Evolutionary conservation across 2,888 invertebrate species (phyloP).

Genomic region (Drosophila barbarae): DNA sequence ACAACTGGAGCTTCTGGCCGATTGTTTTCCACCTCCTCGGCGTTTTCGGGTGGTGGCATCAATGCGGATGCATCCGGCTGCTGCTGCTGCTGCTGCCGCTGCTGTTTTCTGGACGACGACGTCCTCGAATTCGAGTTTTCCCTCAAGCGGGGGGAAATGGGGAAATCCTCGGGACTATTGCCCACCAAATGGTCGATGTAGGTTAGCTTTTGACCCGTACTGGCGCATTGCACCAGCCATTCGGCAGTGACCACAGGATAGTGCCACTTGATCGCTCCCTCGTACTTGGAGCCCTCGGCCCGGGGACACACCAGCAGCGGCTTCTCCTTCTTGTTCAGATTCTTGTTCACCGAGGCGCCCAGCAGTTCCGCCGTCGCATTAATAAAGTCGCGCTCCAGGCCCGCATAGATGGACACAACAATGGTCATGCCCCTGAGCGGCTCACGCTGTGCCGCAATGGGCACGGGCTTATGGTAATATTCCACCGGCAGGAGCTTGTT

Average conservation of each 20-base stretch:
- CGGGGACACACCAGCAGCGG: slow-evolving; percentile 90
- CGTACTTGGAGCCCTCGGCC: slow-evolving; percentile 89
- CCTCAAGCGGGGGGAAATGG: slow-evolving; percentile 60
- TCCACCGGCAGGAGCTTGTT: slow-evolving; percentile 82
- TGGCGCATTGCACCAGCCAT: slow-evolving; percentile 88
- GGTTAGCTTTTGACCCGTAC: slow-evolving; percentile 81
- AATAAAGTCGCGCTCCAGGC: slow-evolving; percentile 87
- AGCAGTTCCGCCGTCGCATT: slow-evolving; percentile 85
- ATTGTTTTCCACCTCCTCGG: slow-evolving; percentile 47
- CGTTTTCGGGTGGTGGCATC: slow-evolving; percentile 1
- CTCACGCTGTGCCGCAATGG: slow-evolving; percentile 79
- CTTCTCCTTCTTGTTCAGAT: slow-evolving; percentile 85
- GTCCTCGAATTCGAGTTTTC: slow-evolving; percentile 22
- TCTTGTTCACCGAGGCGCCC: slow-evolving; percentile 86
- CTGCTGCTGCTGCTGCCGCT: neutral
- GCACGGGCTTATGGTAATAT: slow-evolving; percentile 87
- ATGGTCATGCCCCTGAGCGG: slow-evolving; percentile 87
- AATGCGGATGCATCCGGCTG: neutral
- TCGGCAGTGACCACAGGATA: slow-evolving; percentile 88
- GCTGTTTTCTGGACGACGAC: neutral
- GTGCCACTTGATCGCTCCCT: slow-evolving; percentile 90
- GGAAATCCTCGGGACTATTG: slow-evolving; percentile 77
- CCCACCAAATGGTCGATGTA: slow-evolving; percentile 83
- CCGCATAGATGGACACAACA: slow-evolving; percentile 88
- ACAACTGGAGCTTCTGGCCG: slow-evolving; percentile 4